Percentiles rank a stretch among this genome's conserved stretches.
Evolutionary conservation across 2,888 invertebrate species (phyloP).

Genomic region (Caenorhabditis parvicauda): DNA sequence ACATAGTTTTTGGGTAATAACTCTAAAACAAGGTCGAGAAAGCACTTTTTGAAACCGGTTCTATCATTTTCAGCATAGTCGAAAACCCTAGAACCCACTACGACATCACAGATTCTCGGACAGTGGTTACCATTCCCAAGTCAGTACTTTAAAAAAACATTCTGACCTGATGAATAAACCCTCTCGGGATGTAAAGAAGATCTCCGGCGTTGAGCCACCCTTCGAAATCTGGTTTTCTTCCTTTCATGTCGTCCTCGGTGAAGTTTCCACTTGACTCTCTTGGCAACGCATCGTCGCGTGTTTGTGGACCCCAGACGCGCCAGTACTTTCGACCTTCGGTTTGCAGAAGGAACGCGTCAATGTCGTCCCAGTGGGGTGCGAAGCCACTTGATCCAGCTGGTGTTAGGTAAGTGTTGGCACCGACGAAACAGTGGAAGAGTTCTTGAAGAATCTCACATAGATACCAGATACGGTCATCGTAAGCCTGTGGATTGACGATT

Average conservation of each 20-base stretch:
- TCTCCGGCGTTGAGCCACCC: conserved; percentile 68
- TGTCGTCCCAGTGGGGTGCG: conserved; percentile 97
- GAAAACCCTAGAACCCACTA: too few relatives aligned
- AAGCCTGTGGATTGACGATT: conserved; percentile 56
- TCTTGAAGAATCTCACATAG: conserved; percentile 80
- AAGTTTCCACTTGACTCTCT: conserved; percentile 70
- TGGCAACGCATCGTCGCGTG: conserved; percentile 72
- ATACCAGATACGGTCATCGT: conserved; percentile 65
- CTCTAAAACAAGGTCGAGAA: too few relatives aligned
- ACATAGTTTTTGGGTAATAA: too few relatives aligned
- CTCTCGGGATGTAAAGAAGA: conserved; percentile 83
- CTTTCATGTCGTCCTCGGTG: conserved; percentile 63
- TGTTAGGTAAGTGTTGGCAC: conserved; percentile 85
- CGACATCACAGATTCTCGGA: too few relatives aligned
- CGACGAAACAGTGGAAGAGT: conserved; percentile 87
- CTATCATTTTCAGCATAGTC: too few relatives aligned
- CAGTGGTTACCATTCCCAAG: too few relatives aligned
- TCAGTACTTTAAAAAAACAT: background rate
- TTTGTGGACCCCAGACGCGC: conserved; percentile 80
- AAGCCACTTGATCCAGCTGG: conserved; percentile 95
- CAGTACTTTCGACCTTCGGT: conserved; percentile 92
- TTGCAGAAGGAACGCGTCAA: conserved; percentile 95
- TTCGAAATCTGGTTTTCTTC: conserved; percentile 45
- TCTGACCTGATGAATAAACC: conserved; percentile 67
- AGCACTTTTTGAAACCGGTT: too few relatives aligned